Evolutionary conservation across 2,797 vertebrate species (phyloP), one percentile per base, ranked within the genome.

Genomic region (Dromococcyx pavoninus): DNA sequence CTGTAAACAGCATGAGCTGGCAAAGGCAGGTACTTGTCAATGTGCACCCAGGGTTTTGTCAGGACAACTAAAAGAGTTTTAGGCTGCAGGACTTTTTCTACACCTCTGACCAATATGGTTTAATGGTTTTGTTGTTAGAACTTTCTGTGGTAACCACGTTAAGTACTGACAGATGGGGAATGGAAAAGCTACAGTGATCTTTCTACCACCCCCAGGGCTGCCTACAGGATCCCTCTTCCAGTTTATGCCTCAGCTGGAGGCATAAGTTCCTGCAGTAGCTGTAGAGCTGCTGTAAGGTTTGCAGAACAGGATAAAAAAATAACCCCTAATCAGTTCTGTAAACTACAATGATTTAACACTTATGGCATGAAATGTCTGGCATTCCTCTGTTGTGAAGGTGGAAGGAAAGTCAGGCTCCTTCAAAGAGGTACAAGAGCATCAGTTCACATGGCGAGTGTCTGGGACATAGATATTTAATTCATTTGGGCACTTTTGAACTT

Each of bases 21-120:
- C 41, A 91, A 86, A 84, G 90, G 32, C 79, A 94, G 83, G 46
- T 80, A 60, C 83, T 76, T 91, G 39, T 81, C 91, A 81, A 10
- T 4, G 56, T 56, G 28, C 43, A 78, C 9, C 18, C 62, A 44
- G 51, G 25, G 10, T 54, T 91, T 86, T 90, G 30, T 58, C 66
- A 88, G 54, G 28, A 72, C 81, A 81, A 70, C 73, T 78, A 58
- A 74, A 78, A 84, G 17, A 1, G 11, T 0, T 83, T 78, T 54
- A 93, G 62, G 9, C 73, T 89, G 37, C 1, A 6, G 22, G 43
- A 37, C 16, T 86, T 60, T 51, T 83, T 61, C 50, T 65, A 5
- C 6, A 25, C 19, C 23, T 84, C 71, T 77, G 44, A 61, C 13
- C 56, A 62, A 84, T 2, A 1, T 22, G 28, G 8, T 69, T 86